Conservation (phyloP, 2,797 vertebrate species). For the Xenentodon cancila region DNA sequence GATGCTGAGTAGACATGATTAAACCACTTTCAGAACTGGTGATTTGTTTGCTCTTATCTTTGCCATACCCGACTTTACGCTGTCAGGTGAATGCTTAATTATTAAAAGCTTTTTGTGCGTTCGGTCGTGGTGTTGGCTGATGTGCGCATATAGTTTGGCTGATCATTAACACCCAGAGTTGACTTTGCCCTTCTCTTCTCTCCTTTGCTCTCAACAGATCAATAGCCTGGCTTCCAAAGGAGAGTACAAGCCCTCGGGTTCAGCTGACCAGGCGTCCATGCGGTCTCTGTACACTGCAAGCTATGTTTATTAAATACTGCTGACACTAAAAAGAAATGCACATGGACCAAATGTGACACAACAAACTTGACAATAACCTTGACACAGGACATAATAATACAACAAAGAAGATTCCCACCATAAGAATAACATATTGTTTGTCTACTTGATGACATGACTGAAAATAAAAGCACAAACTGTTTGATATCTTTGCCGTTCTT, state of each 20-base stretch:
- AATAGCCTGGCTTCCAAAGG: slow-evolving; percentile 92
- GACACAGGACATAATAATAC: not conserved
- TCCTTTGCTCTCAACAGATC: slow-evolving; percentile 79
- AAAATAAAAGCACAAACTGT: slow-evolving; percentile 60
- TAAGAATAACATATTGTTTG: slow-evolving; percentile 59
- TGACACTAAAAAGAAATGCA: slow-evolving; percentile 29
- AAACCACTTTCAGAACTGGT: slow-evolving; percentile 4
- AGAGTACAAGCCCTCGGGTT: slow-evolving; percentile 86
- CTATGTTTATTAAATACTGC: slow-evolving; percentile 88
- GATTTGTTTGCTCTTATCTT: slow-evolving; percentile 27
- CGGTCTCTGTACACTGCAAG: slow-evolving; percentile 92
- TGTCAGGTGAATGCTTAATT: slow-evolving; percentile 63
- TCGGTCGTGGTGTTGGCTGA: slow-evolving; percentile 15
- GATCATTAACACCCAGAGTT: slow-evolving; percentile 72
- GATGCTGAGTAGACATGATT: not conserved
- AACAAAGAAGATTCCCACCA: slow-evolving; percentile 13
- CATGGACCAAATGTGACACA: slow-evolving; percentile 59
- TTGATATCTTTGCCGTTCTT: slow-evolving; percentile 5
- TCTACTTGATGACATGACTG: slow-evolving; percentile 41
- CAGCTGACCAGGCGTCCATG: slow-evolving; percentile 83
- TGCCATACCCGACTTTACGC: slow-evolving; percentile 27
- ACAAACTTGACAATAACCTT: too few relatives aligned
- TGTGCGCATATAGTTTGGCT: slow-evolving; percentile 33
- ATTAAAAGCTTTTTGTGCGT: slow-evolving; percentile 16
- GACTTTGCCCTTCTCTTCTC: slow-evolving; percentile 56